Evolutionary conservation across 2,797 vertebrate species (phyloP), one percentile per base, ranked within the genome.

Genomic region (Balearica regulorum): DNA sequence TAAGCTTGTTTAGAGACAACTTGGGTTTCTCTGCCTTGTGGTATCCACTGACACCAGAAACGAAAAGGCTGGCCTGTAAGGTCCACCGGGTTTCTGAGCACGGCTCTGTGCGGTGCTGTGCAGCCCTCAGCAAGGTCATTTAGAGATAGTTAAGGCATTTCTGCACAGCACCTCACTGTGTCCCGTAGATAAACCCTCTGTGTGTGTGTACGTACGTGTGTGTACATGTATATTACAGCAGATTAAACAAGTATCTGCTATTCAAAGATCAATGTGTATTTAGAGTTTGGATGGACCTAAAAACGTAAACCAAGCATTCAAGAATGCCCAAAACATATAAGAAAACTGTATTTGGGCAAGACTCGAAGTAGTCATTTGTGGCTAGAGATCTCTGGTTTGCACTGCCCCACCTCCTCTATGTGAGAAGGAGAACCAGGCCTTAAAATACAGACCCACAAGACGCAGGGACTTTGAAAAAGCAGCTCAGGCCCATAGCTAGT

Each of bases 251-350:
- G 60, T 69, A 78, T 93, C 86, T 93, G 78, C 82, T 96, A 68
- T 94, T 96, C 94, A 78, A 83, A 92, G 87, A 48, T 92, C 62
- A 58, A 33, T 69, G 82, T 95, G 89, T 96, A 78, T 89, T 96
- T 94, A 93, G 76, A 93, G 79, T 72, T 93, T 94, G 71, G 81
- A 95, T 81, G 76, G 84, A 86, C 55, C 81, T 91, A 70, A 76
- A 93, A 92, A 95, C 94, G 83, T 89, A 95, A 95, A 85, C 90
- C 87, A 93, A 89, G 86, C 96, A 94, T 94, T 92, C 81, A 94
- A 91, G 49, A 70, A 89, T 89, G 68, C 92, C 87, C 82, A 58
- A 95, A 89, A 86, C 86, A 62, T 87, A 39, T 80, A 92, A 96
- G 87, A 96, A 93, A 94, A 85, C 84, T 94, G 89, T 93, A 92